Evolutionary conservation across 2,797 vertebrate species (phyloP), one percentile per base, ranked within the genome.

Genomic region (Fistularia tabacaria): DNA sequence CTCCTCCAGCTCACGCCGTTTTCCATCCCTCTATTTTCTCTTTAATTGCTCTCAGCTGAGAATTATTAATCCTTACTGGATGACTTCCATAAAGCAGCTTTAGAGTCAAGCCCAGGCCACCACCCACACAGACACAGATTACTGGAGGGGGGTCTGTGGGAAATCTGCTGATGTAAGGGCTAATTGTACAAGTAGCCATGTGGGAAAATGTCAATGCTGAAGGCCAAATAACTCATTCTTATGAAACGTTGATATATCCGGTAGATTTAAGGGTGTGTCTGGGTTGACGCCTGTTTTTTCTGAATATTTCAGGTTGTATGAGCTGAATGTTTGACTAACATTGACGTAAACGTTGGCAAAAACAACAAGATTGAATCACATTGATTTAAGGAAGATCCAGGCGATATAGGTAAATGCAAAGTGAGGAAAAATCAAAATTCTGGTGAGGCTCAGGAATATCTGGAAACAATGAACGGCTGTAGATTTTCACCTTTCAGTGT

Each of bases 61-160:
- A 54, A 69, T 77, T 73, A 72, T 77, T 85, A 88, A 89, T 87
- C 82, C 65, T 66, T 60, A 66, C 73, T 85, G 80, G 84, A 85
- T 86, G 74, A 86, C 76, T 82, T 83, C 71, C 66, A 71, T 71
- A 66, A 81, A 87, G 85, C 66, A 64, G 84, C 81, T 88, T 84
- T 83, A 62, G 61, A 63, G 63, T 73, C 73, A 80, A 79, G 46
- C 68, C 62, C 51, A 49, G 68, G 54, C 54, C 74, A 71, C 82
- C 82, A 75, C 82, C 81, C 82, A 83, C 82, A 70, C 59, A 60
- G 69, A 70, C 51, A 48, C 66, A 74, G 74, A 87, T 81, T 83
- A 83, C 41, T 46, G 62, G 7, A 25, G 45, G 52, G 76, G 65
- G 59, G 37, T 74, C 74, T 66, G 66, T 66, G 62, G 74, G 73